Base-by-base conservation (phyloP, 2,888 invertebrate species). In the Cacoxenus indagator region DNA sequence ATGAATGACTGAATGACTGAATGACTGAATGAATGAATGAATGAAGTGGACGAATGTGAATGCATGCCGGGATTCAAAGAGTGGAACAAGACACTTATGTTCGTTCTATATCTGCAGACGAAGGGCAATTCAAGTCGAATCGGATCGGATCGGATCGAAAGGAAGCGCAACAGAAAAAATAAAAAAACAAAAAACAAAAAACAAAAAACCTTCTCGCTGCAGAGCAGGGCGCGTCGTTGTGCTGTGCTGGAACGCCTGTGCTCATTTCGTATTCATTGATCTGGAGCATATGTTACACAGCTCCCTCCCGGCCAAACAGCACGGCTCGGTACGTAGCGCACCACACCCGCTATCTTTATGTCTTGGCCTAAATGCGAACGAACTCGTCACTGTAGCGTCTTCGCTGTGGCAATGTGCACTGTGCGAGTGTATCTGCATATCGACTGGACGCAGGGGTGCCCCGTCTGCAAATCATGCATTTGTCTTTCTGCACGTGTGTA, bases 191-290 rank as follows among this genome's bases (percentile, higher is more conserved):
- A n/a, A n/a, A n/a, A n/a, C n/a, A n/a, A n/a, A n/a, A n/a, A n/a
- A n/a, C n/a, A n/a, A n/a, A n/a, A n/a, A n/a, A n/a, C n/a, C n/a
- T n/a, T n/a, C n/a, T n/a, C n/a, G n/a, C n/a, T n/a, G n/a, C n/a
- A n/a, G n/a, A 4, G 37, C 37, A 37, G 37, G 37, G 37, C 14
- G 37, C 37, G 37, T 37, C 37, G 14, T 1, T 4, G 37, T 37
- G 37, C 37, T 37, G 37, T 37, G 37, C 14, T 1, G 37, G 37
- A 37, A 37, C 37, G 37, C 37, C 37, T 14, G 37, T 76, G 72
- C 83, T 84, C 84, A 83, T 84, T 83, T 84, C 72, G 77, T 84
- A 83, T 84, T 84, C 84, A 83, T 84, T 84, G 85, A 84, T 81
- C 82, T 84, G 76, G 82, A 83, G 84, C 82, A 82, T 65, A 22